A percentile compares a stretch with the other conserved stretches of the same genome.
phyloP scores from a whole-genome alignment of 2,888 invertebrate species.

The Lasioglossum pauxillum region DNA sequence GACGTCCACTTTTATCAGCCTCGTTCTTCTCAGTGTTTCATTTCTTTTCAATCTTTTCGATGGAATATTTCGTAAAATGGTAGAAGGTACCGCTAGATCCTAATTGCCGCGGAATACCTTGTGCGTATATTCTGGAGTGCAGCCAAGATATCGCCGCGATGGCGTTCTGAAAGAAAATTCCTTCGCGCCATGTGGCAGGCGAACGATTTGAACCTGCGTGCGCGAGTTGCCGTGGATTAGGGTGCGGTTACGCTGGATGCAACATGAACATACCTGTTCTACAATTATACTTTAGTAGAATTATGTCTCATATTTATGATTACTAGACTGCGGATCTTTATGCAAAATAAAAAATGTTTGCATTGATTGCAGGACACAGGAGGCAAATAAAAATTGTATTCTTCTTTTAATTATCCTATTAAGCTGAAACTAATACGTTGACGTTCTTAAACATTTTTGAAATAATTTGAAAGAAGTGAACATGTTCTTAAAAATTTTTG shows the following conservation, averaged over 20 bases:
- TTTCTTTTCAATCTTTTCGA: background rate
- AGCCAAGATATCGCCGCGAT: background rate
- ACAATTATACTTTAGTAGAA: background rate
- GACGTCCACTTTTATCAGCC: accelerated
- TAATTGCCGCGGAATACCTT: background rate
- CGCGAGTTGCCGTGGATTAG: conserved; percentile 26
- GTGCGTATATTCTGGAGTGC: background rate
- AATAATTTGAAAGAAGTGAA: too few relatives aligned
- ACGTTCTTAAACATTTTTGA: too few relatives aligned
- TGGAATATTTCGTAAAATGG: background rate
- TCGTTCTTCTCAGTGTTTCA: background rate
- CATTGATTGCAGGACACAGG: too few relatives aligned
- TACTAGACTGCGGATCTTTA: background rate
- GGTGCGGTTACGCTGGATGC: background rate
- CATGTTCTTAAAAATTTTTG: too few relatives aligned
- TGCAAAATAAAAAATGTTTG: too few relatives aligned
- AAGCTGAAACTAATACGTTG: too few relatives aligned
- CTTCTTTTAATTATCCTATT: too few relatives aligned
- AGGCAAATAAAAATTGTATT: too few relatives aligned
- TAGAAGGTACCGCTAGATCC: background rate
- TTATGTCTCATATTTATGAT: background rate
- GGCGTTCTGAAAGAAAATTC: conserved; percentile 9
- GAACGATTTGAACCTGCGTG: conserved; percentile 43
- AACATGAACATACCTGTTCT: background rate
- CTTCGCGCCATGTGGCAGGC: conserved; percentile 52